A percentile compares a stretch with the other conserved stretches of the same genome.
phyloP scores from a whole-genome alignment of 2,888 invertebrate genomes.

The Pilophorus perplexus region DNA sequence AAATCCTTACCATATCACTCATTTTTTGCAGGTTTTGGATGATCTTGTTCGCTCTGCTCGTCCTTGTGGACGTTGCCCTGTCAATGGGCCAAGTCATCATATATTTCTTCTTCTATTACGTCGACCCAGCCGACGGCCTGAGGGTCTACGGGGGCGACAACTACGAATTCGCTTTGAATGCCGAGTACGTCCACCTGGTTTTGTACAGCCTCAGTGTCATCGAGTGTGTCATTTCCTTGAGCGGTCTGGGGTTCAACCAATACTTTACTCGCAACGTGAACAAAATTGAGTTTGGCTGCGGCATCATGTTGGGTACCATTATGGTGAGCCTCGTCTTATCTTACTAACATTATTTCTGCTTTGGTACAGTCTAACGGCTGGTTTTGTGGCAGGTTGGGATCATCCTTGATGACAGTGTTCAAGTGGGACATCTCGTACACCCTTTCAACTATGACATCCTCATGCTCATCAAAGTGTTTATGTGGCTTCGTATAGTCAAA shows the following conservation, averaged over 20 bases:
- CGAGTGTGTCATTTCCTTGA: neutral
- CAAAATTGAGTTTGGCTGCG: slow-evolving; percentile 18
- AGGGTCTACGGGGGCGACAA: neutral
- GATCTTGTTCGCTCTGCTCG: slow-evolving; percentile 7
- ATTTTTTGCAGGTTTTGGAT: neutral
- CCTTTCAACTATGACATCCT: neutral
- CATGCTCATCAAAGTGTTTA: slow-evolving; percentile 17
- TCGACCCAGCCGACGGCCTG: neutral
- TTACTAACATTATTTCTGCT: too few species aligned
- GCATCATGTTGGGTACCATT: slow-evolving; percentile 16
- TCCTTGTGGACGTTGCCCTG: neutral
- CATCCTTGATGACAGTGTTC: neutral
- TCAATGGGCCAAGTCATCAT: slow-evolving; percentile 5
- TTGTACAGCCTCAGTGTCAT: slow-evolving; percentile 1
- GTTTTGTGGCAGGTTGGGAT: neutral
- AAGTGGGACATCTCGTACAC: neutral
- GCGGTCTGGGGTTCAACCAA: slow-evolving; percentile 20
- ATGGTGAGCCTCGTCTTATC: slow-evolving; percentile 10
- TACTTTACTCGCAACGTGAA: slow-evolving; percentile 22
- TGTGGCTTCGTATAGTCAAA: slow-evolving; percentile 2
- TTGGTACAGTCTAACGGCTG: too few species aligned
- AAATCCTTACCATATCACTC: too few species aligned
- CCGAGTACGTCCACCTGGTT: neutral
- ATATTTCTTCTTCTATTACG: neutral
- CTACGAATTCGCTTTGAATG: neutral